Conservation (phyloP, 2,888 invertebrate species). For the Cosmorhoe ocellata region DNA sequence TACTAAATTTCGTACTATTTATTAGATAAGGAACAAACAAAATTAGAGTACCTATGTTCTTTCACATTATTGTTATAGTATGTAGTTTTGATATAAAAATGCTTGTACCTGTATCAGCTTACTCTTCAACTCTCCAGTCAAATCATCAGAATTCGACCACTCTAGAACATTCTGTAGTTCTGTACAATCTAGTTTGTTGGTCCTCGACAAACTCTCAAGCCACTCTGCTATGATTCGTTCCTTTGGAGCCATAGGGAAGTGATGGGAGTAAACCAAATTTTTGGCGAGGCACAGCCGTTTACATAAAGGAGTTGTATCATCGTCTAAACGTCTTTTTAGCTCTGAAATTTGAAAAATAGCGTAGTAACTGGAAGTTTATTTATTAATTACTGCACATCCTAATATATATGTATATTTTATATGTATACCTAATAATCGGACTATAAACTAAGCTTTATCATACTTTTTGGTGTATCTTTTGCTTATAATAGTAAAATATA, state of each 20-base stretch:
- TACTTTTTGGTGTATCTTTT: too few species aligned
- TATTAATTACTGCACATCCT: too few species aligned
- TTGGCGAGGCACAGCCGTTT: conserved; percentile 81
- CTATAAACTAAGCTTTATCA: neutral
- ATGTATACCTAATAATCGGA: too few species aligned
- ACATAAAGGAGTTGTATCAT: conserved; percentile 63
- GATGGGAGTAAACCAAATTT: conserved; percentile 72
- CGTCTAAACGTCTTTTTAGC: conserved; percentile 70
- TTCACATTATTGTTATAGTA: too few species aligned
- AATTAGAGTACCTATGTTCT: too few species aligned
- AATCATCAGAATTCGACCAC: conserved; percentile 61
- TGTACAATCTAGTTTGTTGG: conserved; percentile 49
- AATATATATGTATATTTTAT: too few species aligned
- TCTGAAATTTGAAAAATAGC: conserved; percentile 54
- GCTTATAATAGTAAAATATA: neutral
- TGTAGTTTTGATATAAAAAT: too few species aligned
- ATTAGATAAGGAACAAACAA: too few species aligned
- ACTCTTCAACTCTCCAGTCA: conserved; percentile 62
- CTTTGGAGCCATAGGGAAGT: conserved; percentile 74
- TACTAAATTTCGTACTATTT: too few species aligned
- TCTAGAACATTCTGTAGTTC: conserved; percentile 59
- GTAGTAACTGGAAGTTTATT: too few species aligned
- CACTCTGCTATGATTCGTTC: conserved; percentile 77
- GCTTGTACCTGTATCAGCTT: conserved; percentile 63
- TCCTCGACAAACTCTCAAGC: conserved; percentile 58